A percentile compares a stretch with the other conserved stretches of the same genome.
These are phyloP conservation scores for Botrylloides violaceus DNA, from an alignment of 23 tunicate genomes.

Conservation along the genomic window DNA sequence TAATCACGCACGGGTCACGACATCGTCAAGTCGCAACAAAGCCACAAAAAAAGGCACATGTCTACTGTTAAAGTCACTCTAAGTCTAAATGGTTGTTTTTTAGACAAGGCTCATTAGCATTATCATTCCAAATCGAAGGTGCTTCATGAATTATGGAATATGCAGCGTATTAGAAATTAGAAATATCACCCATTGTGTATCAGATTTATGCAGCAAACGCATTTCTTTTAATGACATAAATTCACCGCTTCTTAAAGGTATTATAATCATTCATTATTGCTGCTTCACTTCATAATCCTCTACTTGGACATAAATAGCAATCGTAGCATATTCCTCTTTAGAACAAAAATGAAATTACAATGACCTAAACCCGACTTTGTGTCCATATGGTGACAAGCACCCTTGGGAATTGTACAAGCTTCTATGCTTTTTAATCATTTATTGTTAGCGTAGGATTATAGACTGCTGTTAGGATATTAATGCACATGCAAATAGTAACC, in stretches of 20 bases:
- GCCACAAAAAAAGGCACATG: too few relatives aligned
- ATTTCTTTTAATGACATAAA: neutral
- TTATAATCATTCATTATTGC: neutral
- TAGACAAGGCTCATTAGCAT: neutral
- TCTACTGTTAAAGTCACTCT: too few relatives aligned
- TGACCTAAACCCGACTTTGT: neutral
- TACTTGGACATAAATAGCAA: too few relatives aligned
- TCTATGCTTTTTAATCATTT: conserved; percentile 18
- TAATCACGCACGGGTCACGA: too few relatives aligned
- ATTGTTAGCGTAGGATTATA: conserved; percentile 14
- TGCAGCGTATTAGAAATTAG: neutral
- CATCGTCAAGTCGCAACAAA: too few relatives aligned
- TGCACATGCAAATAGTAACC: neutral
- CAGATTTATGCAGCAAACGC: too few relatives aligned
- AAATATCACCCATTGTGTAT: too few relatives aligned
- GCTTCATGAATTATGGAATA: conserved; percentile 10
- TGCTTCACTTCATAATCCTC: neutral
- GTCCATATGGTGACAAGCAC: neutral
- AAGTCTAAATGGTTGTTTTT: conserved; percentile 3
- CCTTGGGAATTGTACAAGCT: neutral
- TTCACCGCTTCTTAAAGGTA: neutral
- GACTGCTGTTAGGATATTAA: neutral
- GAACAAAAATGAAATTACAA: neutral
- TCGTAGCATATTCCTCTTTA: too few relatives aligned
- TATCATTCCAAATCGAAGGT: conserved; percentile 17